Evolutionary conservation across 1,140 invertebrate species (phyloP), one percentile per base, ranked within the genome.

Genomic region (Macrocentrus cingulum): DNA sequence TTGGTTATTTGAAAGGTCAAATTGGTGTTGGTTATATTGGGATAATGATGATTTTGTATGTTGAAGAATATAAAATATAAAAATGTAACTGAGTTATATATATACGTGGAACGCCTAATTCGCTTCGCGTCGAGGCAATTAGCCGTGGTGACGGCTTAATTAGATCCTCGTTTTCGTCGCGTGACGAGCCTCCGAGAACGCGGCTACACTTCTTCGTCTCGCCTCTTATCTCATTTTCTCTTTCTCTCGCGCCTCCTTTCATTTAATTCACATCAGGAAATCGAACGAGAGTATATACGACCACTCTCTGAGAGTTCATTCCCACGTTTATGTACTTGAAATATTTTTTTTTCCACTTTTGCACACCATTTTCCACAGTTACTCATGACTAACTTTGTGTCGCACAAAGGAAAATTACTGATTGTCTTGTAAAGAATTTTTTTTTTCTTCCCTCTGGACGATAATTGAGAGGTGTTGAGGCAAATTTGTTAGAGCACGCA

Each of bases 121-220:
- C 66, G 51, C 64, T 55, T 53, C 54, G 51, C 58, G 64, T 63
- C 58, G 53, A 58, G 15, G 66, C 65, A 72, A 73, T 75, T 75
- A 75, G 66, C 61, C 37, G 50, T 62, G 54, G 66, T 72, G 73
- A 74, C 69, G 72, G 61, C 60, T 72, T 75, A 73, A 74, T 75
- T 75, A 51, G 67, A 65, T 67, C 64, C 63, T 64, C 64, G 62
- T 67, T 69, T 72, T 74, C 71, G 69, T 73, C 67, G 65, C 68
- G 66, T 71, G 69, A 71, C 65, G 66, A 52, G 44, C 44, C 42
- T 57, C 42, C 48, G 18, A 65, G 58, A 61, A 66, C 8, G 45
- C 15, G 32, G 18, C 29, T 37, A 22, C 29, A 25, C 48, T 48
- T 50, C 32, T 66, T 67, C 66, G 39, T 66, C 29, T 36, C 32